Base-by-base conservation (phyloP, 1,140 invertebrate genomes). In the Aleiodes sp. region DNA sequence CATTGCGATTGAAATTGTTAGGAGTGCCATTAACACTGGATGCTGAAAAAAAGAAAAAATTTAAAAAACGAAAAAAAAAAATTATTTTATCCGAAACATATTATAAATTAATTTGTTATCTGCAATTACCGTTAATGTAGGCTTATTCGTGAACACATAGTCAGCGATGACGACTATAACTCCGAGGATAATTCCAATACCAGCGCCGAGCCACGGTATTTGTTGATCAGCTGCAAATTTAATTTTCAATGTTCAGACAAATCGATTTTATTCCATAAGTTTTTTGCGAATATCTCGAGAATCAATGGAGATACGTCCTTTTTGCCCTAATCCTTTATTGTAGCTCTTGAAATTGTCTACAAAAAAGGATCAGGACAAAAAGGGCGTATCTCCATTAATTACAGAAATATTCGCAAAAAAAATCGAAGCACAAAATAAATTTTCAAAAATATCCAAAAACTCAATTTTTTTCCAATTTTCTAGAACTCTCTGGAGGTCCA, bases 161-260 rank as follows among this genome's bases (percentile, higher is more conserved):
- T 94, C 93, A 67, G 89, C 87, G 65, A 94, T 87, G 57, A 93
- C 91, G 61, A 94, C 87, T 46, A 87, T 80, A 64, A 93, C 90
- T 57, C 93, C 93, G 33, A 93, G 76, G 65, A 93, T 88, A 39
- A 94, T 88, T 46, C 93, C 93, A 73, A 93, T 82, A 21, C 90
- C 92, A 73, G 91, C 90, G 71, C 92, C 92, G 16, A 94, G 82
- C 92, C 92, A 93, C 8, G 93, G 92, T 69, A 92, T 88, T 80
- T 92, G 91, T 74, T 91, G 89, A 81, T 92, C 91, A 65, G 86
- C 91, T 92, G 71, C 88, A 89, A 72, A 76, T 70, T 56, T 65
- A 37, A 57, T 67, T 59, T 39, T 65, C 6, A 28, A 16, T 19
- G 2, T 56, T 10, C 12, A 29, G n/a, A n/a, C n/a, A n/a, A n/a